Conservation (phyloP, 2,888 invertebrate genomes). For the Aphelenchoides bicaudatus region DNA sequence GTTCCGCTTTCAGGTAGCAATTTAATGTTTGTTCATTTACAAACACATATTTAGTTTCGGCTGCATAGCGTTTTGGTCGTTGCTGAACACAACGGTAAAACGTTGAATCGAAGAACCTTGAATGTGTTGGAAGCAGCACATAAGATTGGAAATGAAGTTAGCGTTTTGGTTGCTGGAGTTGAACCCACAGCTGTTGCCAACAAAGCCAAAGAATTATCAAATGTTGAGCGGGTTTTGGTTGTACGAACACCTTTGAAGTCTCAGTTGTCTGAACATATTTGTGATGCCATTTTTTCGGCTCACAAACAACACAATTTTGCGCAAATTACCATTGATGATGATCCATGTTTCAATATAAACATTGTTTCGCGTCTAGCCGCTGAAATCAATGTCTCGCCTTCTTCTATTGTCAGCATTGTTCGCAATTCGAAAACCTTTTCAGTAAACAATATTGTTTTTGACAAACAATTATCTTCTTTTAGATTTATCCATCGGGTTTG, state of each 20-base stretch:
- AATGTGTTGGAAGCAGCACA: constrained; percentile 87
- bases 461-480: too few species aligned
- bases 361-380: too few species aligned
- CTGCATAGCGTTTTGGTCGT: constrained; percentile 79
- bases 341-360: too few species aligned
- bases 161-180: constrained; percentile 56
- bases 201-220: constrained; percentile 62
- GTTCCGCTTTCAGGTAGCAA: too few species aligned
- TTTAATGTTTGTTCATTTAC: too few species aligned
- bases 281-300: constrained; percentile 79
- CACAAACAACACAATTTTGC: constrained; percentile 91
- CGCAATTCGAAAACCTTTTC: too few species aligned
- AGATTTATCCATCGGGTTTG: too few species aligned
- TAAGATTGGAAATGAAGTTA: constrained; percentile 68
- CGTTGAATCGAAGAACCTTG: constrained; percentile 77
- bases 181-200: constrained; percentile 47
- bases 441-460: too few species aligned
- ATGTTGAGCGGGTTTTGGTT: constrained; percentile 80
- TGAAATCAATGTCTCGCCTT: too few species aligned
- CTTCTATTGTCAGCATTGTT: too few species aligned
- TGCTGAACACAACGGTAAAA: constrained; percentile 90
- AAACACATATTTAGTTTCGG: constrained; percentile 39
- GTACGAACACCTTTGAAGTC: constrained; percentile 90
- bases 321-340: too few species aligned
- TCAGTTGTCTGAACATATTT: constrained; percentile 80